phyloP scores from a whole-genome alignment of 1,140 invertebrate genomes.

The Limonius californicus region DNA sequence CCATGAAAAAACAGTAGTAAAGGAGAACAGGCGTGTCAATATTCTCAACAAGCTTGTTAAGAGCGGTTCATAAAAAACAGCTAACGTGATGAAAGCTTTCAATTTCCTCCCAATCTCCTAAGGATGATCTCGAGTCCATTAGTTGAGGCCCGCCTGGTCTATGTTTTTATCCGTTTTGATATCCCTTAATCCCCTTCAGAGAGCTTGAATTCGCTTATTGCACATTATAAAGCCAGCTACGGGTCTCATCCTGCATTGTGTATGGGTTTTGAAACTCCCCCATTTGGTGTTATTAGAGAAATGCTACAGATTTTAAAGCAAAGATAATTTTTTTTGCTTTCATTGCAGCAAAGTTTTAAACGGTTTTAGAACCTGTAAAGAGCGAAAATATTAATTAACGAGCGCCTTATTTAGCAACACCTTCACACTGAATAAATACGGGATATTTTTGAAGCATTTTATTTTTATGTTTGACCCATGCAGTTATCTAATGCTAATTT shows the following conservation, averaged over 20 bases:
- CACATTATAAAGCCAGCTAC: background rate
- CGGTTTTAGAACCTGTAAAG: no score
- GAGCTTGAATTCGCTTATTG: background rate
- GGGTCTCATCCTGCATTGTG: background rate
- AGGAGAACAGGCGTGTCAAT: background rate
- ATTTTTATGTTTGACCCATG: no score
- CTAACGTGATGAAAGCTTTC: background rate
- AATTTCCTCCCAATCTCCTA: background rate
- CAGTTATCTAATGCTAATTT: no score
- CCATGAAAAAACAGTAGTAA: no score
- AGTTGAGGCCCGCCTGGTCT: background rate
- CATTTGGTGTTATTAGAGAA: no score
- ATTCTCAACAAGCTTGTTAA: background rate
- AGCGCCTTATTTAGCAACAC: no score
- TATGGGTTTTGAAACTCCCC: background rate
- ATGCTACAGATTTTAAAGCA: no score
- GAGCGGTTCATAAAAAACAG: background rate
- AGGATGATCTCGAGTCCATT: background rate
- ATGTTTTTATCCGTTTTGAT: constrained; percentile 1
- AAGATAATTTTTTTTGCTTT: no score
- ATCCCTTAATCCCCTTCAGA: background rate
- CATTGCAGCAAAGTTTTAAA: no score
- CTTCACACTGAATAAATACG: no score
- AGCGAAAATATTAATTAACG: no score
- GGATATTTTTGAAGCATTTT: no score